These are phyloP conservation scores for Pheosia tremula DNA, from an alignment of 2,888 invertebrate species.

Conservation along the genomic window DNA sequence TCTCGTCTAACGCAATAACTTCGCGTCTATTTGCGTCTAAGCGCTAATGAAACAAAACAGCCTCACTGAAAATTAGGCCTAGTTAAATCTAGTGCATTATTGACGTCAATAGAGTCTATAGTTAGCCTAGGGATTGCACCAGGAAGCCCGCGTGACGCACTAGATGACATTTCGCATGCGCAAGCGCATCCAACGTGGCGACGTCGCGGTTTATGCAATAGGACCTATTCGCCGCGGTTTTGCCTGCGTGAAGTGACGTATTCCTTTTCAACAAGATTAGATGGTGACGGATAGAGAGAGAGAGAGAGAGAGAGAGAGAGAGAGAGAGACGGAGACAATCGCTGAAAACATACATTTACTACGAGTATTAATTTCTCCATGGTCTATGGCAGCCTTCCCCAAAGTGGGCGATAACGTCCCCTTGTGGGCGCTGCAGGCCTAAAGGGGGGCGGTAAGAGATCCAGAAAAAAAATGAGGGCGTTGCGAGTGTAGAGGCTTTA, in stretches of 20 bases:
- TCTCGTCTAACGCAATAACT: not conserved
- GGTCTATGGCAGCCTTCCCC: too few species aligned
- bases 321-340: too few species aligned
- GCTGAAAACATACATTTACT: too few species aligned
- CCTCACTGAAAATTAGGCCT: not conserved
- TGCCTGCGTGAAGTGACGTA: not conserved
- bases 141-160: conserved; percentile 39
- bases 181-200: conserved; percentile 9
- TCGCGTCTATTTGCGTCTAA: not conserved
- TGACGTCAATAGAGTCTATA: conserved; percentile 37
- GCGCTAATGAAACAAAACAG: conserved; percentile 1
- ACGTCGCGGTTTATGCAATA: conserved; percentile 1
- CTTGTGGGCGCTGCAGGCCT: too few species aligned
- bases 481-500: too few species aligned
- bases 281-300: too few species aligned
- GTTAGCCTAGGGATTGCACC: conserved; percentile 39
- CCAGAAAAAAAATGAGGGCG: too few species aligned
- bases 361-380: too few species aligned
- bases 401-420: too few species aligned
- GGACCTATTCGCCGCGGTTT: not conserved
- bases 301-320: too few species aligned
- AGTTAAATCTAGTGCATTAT: conserved; percentile 24
- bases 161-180: conserved; percentile 30
- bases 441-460: too few species aligned
- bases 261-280: too few species aligned